Percentiles rank a stretch among this genome's conserved stretches.
These are phyloP conservation scores for Solea solea DNA, from an alignment of 2,113 vertebrate species.

Conservation along the genomic window DNA sequence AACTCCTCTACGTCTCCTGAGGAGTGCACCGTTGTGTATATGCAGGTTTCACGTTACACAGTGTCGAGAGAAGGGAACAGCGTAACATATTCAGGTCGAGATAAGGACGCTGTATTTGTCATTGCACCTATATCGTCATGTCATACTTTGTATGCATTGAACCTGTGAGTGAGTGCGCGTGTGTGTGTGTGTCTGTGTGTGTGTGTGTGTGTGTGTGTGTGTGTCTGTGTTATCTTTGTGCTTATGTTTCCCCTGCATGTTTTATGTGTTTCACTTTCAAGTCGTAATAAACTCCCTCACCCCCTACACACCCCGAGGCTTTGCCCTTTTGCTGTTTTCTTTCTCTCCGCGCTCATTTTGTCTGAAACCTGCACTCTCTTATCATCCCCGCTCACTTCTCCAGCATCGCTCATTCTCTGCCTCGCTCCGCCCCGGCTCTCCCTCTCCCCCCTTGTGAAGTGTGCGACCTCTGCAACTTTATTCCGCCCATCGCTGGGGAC, in stretches of 20 bases:
- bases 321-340: conserved; percentile 60
- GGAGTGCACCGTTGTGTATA: conserved; percentile 38
- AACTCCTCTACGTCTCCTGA: conserved; percentile 34
- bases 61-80: conserved; percentile 3
- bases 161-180: background rate
- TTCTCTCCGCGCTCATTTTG: conserved; percentile 54
- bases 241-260: conserved; percentile 56
- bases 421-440: conserved; percentile 17
- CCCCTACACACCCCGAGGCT: conserved; percentile 40
- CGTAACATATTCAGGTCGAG: conserved; percentile 24
- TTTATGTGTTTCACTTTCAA: conserved; percentile 62
- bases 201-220: conserved; percentile 37
- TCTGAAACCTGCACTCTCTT: conserved; percentile 56
- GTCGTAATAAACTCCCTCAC: conserved; percentile 56
- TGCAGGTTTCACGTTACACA: conserved; percentile 57
- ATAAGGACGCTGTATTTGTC: conserved; percentile 36
- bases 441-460: conserved; percentile 49
- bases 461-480: conserved; percentile 77
- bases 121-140: conserved; percentile 45
- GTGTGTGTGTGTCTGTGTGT: conserved; percentile 9
- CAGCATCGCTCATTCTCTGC: conserved; percentile 28
- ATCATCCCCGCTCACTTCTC: conserved; percentile 34
- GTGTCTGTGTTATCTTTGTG: conserved; percentile 37
- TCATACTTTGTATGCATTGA: conserved; percentile 33
- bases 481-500: conserved; percentile 68